Evolutionary conservation across 2,888 invertebrate genomes (phyloP), one percentile per base, ranked within the genome.

Genomic region (Agrochola lychnidis): DNA sequence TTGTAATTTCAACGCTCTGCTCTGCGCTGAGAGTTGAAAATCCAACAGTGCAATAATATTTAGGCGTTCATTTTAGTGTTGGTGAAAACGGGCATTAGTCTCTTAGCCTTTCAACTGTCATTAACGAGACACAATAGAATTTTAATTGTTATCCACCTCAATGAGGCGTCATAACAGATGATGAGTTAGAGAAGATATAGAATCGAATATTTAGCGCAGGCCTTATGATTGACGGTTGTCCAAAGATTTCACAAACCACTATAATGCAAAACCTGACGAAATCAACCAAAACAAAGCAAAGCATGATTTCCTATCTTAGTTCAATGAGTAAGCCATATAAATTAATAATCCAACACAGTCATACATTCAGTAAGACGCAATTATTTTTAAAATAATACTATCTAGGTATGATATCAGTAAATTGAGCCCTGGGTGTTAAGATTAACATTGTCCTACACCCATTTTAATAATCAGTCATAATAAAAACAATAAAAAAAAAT

Each of bases 321-420:
- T 42, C 6, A 30, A 79, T 42, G n/a, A 62, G 14, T 71, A 56
- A 68, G 30, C 9, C 36, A 48, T n/a, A 53, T 45, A 22, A 25
- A 25, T 36, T 1, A 40, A 25, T 51, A 69, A 69, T 25, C 42
- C 30, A 3, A 25, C 25, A 69, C 19, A 40, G 1, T 36, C 16
- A 76, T 12, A 42, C 22, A 16, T 25, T 14, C 9, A 48, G 14
- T 73, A 63, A 79, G 16, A 63, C 40, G 80, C n/a, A 73, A 79
- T 63, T 48, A 16, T 42, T 7, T n/a, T 16, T 30, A 51, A 48
- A 51, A 25, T 1, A 48, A 4, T 12, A n/a, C n/a, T 79, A 79
- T 73, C 73, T 78, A 22, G 9, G 36, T 48, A 59, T 57, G 16
- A 12, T 62, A 63, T 42, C 42, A 73, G 40, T 42, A 42, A 48